Conservation (phyloP, 2,113 vertebrate genomes). For the Cyanoliseus patagonus region DNA sequence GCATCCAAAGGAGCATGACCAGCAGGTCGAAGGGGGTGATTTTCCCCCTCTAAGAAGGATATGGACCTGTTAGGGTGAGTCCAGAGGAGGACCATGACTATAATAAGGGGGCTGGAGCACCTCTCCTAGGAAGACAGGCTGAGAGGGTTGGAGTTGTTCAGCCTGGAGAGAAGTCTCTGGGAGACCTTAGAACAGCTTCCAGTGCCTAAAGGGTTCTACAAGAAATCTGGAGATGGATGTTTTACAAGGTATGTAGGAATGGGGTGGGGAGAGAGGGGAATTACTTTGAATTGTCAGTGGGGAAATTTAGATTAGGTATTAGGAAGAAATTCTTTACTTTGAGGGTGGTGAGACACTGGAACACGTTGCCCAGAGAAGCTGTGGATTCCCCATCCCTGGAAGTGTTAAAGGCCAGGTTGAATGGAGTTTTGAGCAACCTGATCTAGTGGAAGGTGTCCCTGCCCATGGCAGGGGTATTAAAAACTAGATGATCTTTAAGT, state of each 20-base stretch:
- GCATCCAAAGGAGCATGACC: not conserved
- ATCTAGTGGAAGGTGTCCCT: not conserved
- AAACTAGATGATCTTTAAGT: not conserved
- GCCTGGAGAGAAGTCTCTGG: not conserved
- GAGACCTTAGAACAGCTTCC: not conserved
- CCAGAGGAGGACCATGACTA: not conserved
- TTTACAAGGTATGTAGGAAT: not conserved
- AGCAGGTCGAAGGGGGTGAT: not conserved
- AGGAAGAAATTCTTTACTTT: not conserved
- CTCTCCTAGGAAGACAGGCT: not conserved
- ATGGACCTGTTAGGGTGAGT: not conserved
- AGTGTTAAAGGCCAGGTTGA: not conserved
- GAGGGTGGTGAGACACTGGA: not conserved
- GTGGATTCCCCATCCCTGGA: not conserved
- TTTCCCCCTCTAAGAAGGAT: not conserved
- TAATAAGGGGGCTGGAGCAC: not conserved
- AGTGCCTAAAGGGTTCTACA: not conserved
- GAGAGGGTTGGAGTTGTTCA: not conserved
- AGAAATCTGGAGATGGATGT: not conserved
- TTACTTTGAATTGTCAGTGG: not conserved
- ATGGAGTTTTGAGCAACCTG: not conserved
- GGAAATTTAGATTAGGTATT: not conserved
- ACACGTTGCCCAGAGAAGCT: not conserved
- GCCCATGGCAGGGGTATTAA: not conserved
- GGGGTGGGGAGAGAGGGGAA: not conserved